Percentiles rank a stretch among this genome's conserved stretches.
These are phyloP conservation scores for Acleris sparsana DNA, from an alignment of 2,888 invertebrate genomes.

Conservation along the genomic window DNA sequence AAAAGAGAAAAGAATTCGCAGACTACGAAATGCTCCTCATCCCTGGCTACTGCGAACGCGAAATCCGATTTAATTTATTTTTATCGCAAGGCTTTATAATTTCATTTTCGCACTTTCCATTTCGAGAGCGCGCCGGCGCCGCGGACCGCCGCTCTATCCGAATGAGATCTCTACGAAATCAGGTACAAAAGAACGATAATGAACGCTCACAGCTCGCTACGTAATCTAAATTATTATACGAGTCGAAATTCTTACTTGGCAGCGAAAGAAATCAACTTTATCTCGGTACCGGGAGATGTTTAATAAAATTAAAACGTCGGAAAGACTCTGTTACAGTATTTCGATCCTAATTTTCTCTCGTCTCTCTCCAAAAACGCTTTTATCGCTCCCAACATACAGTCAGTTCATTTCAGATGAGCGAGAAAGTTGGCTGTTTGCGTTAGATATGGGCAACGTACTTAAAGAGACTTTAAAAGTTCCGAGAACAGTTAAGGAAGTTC, in stretches of 20 bases:
- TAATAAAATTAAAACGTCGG: slow-evolving; percentile 81
- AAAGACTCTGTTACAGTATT: slow-evolving; percentile 68
- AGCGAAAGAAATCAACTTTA: slow-evolving; percentile 82
- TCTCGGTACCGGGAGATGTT: slow-evolving; percentile 75
- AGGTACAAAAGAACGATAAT: slow-evolving; percentile 84
- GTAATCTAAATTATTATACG: slow-evolving; percentile 84
- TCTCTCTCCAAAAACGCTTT: slow-evolving; percentile 53
- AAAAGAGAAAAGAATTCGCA: slow-evolving; percentile 78
- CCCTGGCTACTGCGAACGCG: slow-evolving; percentile 79
- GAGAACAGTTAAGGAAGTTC: slow-evolving; percentile 41
- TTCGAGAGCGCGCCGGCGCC: slow-evolving; percentile 78
- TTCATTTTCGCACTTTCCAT: slow-evolving; percentile 84
- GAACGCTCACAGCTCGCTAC: slow-evolving; percentile 83
- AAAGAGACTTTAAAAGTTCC: slow-evolving; percentile 47
- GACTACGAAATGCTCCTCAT: slow-evolving; percentile 78
- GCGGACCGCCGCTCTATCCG: slow-evolving; percentile 81
- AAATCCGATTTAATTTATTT: slow-evolving; percentile 85
- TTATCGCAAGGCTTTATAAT: slow-evolving; percentile 83
- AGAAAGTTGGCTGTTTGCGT: slow-evolving; percentile 42
- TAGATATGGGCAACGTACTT: slow-evolving; percentile 44
- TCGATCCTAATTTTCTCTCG: slow-evolving; percentile 67
- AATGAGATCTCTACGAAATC: slow-evolving; percentile 83
- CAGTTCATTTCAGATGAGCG: slow-evolving; percentile 48
- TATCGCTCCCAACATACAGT: slow-evolving; percentile 48
- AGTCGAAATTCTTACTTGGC: slow-evolving; percentile 81